Evolutionary conservation across 2,888 invertebrate species (phyloP), one percentile per base, ranked within the genome.

Genomic region (Luffia ferchaultella): DNA sequence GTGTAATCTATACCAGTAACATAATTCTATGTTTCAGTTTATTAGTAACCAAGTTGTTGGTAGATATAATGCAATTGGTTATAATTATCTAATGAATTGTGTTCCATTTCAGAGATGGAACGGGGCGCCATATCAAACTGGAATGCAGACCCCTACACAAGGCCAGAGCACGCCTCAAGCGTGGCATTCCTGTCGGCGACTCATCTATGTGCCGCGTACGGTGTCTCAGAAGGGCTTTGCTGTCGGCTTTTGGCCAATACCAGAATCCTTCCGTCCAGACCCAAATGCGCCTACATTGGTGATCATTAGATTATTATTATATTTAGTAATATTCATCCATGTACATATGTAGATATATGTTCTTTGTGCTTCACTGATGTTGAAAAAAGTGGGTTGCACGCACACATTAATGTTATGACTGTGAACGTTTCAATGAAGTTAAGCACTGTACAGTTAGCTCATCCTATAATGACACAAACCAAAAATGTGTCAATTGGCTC

Each of bases 221-320:
- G 93, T 93, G 20, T 93, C 95, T 20, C 95, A 95, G 72, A 96
- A 96, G 73, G 93, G 93, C 18, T 96, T 94, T 69, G 92, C 95
- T 45, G 91, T 93, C 49, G 97, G 98, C 40, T 97, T 96, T 78
- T 99, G 99, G 99, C 98, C 98, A 0, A 93, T 99, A 62, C 99
- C 99, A 0, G 99, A 99, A 78, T 93, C 96, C 0, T 99, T 96
- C 76, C 97, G 98, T 91, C 98, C 98, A 0, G 98, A 98, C 71
- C 88, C 93, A 0, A 93, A 91, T 61, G 93, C 94, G 50, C 91
- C 93, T 1, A 89, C 93, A 20, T 72, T 97, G 80, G 90, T 90
- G 68, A 82, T 30, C 30, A 3, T 12, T 30, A 7, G 12, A 12
- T 30, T 30, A 30, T 30, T 30, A 30, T 30, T 30, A 7, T 7